Conservation (phyloP, 2,797 vertebrate genomes). For the Vireo griseus region DNA sequence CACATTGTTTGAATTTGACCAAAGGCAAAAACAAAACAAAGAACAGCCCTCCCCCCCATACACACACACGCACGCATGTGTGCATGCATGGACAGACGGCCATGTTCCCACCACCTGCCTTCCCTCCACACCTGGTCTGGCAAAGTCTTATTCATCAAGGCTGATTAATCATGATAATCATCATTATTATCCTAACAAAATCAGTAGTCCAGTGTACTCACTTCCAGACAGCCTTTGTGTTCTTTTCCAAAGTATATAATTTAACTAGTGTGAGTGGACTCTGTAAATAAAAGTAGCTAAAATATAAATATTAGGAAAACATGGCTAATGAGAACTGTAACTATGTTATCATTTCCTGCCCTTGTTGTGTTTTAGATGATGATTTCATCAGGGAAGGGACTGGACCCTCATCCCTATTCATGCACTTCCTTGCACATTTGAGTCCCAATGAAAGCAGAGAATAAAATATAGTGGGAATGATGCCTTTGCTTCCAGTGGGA, state of each 20-base stretch:
- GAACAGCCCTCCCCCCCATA: not conserved
- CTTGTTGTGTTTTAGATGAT: not conserved
- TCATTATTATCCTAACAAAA: not conserved
- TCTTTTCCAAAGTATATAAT: not conserved
- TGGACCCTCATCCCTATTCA: not conserved
- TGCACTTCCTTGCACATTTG: not conserved
- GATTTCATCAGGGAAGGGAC: not conserved
- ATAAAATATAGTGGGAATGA: not conserved
- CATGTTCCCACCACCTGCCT: not conserved
- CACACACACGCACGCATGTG: not conserved
- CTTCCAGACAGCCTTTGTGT: not conserved
- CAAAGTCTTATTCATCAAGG: not conserved
- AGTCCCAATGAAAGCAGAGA: not conserved
- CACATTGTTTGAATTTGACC: conserved; percentile 65
- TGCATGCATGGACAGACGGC: not conserved
- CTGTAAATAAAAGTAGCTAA: conserved; percentile 28
- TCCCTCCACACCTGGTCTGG: not conserved
- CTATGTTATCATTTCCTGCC: conserved; percentile 13
- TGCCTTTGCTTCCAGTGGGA: not conserved
- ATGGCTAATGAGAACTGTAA: not conserved
- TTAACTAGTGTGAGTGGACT: not conserved
- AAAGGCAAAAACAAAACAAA: conserved; percentile 69
- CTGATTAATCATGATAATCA: not conserved
- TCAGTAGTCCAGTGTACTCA: not conserved
- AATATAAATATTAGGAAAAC: conserved; percentile 42